Evolutionary conservation across 2,888 invertebrate species (phyloP), one percentile per base, ranked within the genome.

Genomic region (Anticlea derivata): DNA sequence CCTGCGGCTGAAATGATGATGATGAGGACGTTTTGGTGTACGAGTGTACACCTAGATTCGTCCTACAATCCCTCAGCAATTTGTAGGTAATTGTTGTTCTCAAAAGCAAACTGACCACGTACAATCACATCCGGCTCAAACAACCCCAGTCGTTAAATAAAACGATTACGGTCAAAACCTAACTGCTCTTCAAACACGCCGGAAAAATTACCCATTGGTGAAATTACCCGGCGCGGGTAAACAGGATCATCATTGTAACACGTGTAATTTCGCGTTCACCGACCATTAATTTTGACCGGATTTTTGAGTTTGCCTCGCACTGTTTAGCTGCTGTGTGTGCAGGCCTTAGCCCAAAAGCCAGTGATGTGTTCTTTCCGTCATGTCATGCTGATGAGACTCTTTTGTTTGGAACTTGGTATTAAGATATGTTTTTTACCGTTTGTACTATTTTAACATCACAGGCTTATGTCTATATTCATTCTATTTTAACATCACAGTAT

Each of bases 171-270:
- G 61, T 62, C 68, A 70, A 78, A 80, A 79, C 75, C 82, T 81
- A 81, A 82, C 80, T 70, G 73, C 81, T 79, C 81, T 83, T 78
- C 83, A 83, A 80, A 79, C 78, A 68, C 29, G 30, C 39, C 45
- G 39, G 50, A 44, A 39, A 47, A 50, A 54, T 53, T 45, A 68
- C 68, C 72, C 68, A 72, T 74, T 71, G 73, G 58, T 59, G 60
- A 70, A 77, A 83, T 79, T 78, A 75, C 78, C 73, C 75, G 68
- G 67, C 55, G 51, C 68, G 77, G 74, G 81, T 81, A 83, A 86
- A 84, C 85, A 80, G 73, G 71, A 82, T 80, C 78, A 84, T 83
- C 82, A 86, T 86, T 81, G 86, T 86, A 77, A 82, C 83, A 85
- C 83, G 83, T 84, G 87, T 86, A 85, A 85, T 83, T 81, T 81